A percentile compares a stretch with the other conserved stretches of the same genome.
Evolutionary conservation across 2,113 vertebrate species (phyloP).

Genomic region (Cromileptes altivelis): DNA sequence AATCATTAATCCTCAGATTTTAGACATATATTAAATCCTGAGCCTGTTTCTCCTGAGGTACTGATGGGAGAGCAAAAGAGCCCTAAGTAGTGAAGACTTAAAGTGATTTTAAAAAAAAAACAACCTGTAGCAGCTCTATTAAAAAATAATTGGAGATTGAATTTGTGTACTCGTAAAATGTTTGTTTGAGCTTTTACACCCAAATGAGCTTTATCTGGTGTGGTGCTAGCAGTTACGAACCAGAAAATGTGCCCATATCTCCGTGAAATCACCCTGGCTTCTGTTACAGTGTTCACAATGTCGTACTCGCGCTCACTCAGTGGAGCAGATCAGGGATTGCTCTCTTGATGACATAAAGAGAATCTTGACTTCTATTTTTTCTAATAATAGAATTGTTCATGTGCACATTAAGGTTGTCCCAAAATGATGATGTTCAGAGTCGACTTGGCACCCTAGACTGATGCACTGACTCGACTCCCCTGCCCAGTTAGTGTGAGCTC

Average conservation of each 20-base stretch:
- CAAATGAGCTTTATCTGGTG: constrained; percentile 62
- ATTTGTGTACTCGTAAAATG: constrained; percentile 60
- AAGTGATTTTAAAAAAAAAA: constrained; percentile 32
- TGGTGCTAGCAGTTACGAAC: constrained; percentile 52
- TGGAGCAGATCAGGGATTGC: constrained; percentile 57
- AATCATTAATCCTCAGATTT: background rate
- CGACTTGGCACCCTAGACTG: background rate
- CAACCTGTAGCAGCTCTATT: constrained; percentile 39
- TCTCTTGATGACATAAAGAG: constrained; percentile 50
- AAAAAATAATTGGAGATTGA: constrained; percentile 56
- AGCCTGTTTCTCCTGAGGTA: background rate
- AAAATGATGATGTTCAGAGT: background rate
- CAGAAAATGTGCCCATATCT: constrained; percentile 69
- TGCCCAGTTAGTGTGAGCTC: background rate
- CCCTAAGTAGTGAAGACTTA: constrained; percentile 11
- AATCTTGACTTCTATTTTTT: constrained; percentile 28
- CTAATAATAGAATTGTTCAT: constrained; percentile 28
- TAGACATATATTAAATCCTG: background rate
- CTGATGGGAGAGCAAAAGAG: constrained; percentile 7
- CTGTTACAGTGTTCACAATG: constrained; percentile 47
- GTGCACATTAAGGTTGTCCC: constrained; percentile 5
- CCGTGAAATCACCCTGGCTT: constrained; percentile 67
- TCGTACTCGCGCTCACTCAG: constrained; percentile 27
- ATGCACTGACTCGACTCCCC: background rate
- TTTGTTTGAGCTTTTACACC: constrained; percentile 63